A percentile compares a stretch with the other conserved stretches of the same genome.
Evolutionary conservation across 1,140 invertebrate species (phyloP).

Genomic region (Caenorhabditis latens): DNA sequence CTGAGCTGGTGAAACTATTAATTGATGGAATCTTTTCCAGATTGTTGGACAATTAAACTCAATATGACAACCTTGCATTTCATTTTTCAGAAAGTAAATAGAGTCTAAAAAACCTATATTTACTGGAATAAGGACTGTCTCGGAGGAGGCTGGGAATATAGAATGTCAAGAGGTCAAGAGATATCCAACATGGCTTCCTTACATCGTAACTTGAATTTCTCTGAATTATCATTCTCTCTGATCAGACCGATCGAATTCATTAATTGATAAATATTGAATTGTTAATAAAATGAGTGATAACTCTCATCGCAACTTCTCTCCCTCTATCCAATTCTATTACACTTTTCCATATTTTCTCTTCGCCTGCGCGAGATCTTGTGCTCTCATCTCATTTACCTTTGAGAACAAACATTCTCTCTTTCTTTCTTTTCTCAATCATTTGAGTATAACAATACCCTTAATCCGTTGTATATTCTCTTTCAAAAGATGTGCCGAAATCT

Average conservation of each 20-base stretch:
- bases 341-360: not conserved
- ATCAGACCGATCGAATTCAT: no score
- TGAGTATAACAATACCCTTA: slow-evolving; percentile 46
- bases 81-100: no score
- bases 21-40: no score
- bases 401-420: slow-evolving; percentile 46
- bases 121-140: no score
- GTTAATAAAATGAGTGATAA: slow-evolving; percentile 14
- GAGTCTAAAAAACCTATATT: no score
- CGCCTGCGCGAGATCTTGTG: not conserved
- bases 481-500: not conserved
- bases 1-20: not conserved
- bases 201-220: no score
- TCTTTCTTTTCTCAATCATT: not conserved
- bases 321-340: slow-evolving; percentile 6
- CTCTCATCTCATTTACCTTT: slow-evolving; percentile 31
- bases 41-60: no score
- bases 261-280: not conserved
- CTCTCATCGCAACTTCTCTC: not conserved
- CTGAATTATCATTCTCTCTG: no score
- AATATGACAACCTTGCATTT: no score
- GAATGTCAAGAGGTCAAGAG: no score
- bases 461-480: slow-evolving; percentile 6
- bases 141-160: no score
- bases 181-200: no score